Base-by-base conservation (phyloP, 2,113 vertebrate genomes). In the Pituophis catenifer region DNA sequence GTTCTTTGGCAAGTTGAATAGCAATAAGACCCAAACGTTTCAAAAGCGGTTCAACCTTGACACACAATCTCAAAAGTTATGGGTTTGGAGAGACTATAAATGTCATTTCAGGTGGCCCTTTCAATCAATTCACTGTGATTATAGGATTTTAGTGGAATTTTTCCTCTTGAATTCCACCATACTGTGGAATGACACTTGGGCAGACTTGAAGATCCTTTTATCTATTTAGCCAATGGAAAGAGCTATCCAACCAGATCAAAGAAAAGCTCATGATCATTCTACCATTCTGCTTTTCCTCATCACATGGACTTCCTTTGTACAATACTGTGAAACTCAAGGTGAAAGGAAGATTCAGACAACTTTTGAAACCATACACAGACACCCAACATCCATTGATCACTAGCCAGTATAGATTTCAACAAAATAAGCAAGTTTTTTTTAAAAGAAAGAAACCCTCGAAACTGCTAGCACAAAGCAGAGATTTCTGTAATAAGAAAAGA, bases 401-500 rank as follows among this genome's bases (percentile, higher is more conserved):
- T 75, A 94, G 54, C 1, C 93, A 3, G 89, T 1, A 29, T 23
- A 33, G 29, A 29, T 50, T 94, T 91, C 12, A 93, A 90, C 94
- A 93, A 1, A 88, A 11, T 19, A 90, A 12, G 12, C 62, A 54
- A 90, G 75, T 86, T 52, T 89, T 92, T 94, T 91, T n/a, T 93
- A 94, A 92, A 94, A 95, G 91, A 53, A 1, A 75, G 91, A 44
- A 94, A 1, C 54, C 12, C 38, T 12, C 29, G 52, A n/a, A 17
- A 59, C 89, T 59, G 57, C 19, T n/a, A 2, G 15, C 21, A 86
- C 52, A 58, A 92, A 86, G 53, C 11, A 65, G 0, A 0, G 15
- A 92, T 91, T 93, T 92, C 88, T 70, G 21, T 54, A 33, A 52
- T 33, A 92, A 70, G n/a, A 38, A 92, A 3, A 48, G 86, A 93